phyloP scores from a whole-genome alignment of 2,113 vertebrate genomes.

The human (Homo sapiens) region DNA sequence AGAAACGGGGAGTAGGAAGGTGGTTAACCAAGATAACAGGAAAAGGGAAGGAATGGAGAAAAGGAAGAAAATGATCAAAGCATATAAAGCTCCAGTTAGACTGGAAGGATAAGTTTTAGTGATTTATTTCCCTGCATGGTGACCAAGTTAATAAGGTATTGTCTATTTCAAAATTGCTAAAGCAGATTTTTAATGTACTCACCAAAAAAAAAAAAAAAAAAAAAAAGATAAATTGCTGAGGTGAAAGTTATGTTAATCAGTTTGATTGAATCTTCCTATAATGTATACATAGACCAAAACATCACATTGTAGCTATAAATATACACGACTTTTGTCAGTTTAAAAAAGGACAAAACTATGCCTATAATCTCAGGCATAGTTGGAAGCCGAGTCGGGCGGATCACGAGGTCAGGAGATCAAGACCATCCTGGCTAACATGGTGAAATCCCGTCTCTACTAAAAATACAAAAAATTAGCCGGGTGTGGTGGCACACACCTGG shows the following conservation, averaged over 20 bases:
- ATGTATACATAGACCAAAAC: neutral
- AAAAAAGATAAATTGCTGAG: neutral
- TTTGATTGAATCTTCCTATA: neutral
- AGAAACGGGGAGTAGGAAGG: neutral
- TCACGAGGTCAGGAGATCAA: no score
- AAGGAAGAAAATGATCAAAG: neutral
- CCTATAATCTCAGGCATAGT: no score
- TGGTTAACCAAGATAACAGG: neutral
- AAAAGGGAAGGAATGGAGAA: neutral
- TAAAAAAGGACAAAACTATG: no score
- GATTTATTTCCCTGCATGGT: neutral
- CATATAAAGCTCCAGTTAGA: neutral
- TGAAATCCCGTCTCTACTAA: no score
- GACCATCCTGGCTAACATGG: no score
- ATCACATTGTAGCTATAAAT: neutral
- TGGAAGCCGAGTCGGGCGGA: no score
- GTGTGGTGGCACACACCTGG: no score
- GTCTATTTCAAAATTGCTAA: neutral
- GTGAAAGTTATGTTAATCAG: neutral
- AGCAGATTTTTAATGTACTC: neutral
- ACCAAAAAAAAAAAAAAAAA: neutral
- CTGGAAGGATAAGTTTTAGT: neutral
- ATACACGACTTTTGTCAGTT: neutral
- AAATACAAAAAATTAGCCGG: no score
- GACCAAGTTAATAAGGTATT: neutral